A percentile compares a stretch with the other conserved stretches of the same genome.
These are phyloP conservation scores for Thysanoteuthis rhombus DNA, from an alignment of 2,888 invertebrate genomes.

Conservation along the genomic window DNA sequence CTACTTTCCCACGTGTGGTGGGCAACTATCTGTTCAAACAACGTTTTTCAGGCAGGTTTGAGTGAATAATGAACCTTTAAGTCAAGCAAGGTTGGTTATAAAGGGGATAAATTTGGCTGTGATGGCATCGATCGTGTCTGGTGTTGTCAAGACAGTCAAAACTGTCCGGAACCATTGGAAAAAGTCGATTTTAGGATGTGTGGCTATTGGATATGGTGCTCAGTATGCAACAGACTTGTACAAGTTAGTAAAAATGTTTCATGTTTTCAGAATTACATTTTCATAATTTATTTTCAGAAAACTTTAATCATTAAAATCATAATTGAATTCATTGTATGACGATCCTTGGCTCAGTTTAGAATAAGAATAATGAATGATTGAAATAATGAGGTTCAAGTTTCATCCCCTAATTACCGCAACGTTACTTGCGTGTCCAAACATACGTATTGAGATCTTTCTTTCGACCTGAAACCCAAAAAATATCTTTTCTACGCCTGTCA, in stretches of 20 bases:
- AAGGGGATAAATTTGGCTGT: background rate
- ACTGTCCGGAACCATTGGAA: background rate
- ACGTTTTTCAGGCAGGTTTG: background rate
- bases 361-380: too few relatives aligned
- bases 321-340: too few relatives aligned
- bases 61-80: background rate
- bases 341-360: too few relatives aligned
- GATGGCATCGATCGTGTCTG: background rate
- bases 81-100: background rate
- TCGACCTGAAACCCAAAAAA: too few relatives aligned
- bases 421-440: too few relatives aligned
- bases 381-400: too few relatives aligned
- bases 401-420: too few relatives aligned
- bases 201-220: background rate
- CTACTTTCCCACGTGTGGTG: background rate
- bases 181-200: background rate
- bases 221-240: background rate
- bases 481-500: too few relatives aligned
- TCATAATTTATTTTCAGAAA: too few relatives aligned
- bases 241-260: background rate
- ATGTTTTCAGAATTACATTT: background rate
- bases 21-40: background rate
- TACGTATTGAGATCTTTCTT: too few relatives aligned
- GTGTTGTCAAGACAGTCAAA: background rate
- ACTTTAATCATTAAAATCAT: too few relatives aligned